Evolutionary conservation across 2,888 invertebrate genomes (phyloP).

Genomic region (Scaptomyza reducta): DNA sequence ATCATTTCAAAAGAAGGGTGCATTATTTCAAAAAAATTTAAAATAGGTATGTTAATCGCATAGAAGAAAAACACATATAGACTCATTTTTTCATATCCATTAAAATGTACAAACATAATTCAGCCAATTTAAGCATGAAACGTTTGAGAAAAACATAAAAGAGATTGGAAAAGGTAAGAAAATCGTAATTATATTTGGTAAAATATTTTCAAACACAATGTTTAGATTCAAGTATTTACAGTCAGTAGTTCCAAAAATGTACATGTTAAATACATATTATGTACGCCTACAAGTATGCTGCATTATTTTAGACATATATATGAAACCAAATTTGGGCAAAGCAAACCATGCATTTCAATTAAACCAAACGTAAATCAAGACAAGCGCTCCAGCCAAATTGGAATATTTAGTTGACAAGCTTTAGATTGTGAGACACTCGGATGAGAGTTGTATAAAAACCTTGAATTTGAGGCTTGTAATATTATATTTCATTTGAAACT

Average conservation of each 20-base stretch:
- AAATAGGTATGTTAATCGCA: neutral
- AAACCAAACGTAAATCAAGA: neutral
- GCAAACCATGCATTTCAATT: conserved; percentile 30
- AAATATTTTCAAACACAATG: conserved; percentile 29
- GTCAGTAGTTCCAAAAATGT: conserved; percentile 8
- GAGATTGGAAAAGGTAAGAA: conserved; percentile 59
- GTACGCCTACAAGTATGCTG: conserved; percentile 37
- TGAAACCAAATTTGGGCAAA: neutral
- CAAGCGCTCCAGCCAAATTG: neutral
- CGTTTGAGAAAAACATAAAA: conserved; percentile 56
- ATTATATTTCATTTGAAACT: neutral
- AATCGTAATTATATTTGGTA: conserved; percentile 12
- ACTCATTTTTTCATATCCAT: conserved; percentile 13
- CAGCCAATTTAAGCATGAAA: conserved; percentile 58
- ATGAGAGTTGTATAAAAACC: neutral
- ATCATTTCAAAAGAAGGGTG: neutral
- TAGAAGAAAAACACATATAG: conserved; percentile 7
- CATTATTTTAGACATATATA: neutral
- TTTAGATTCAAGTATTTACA: conserved; percentile 18
- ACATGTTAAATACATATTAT: conserved; percentile 1
- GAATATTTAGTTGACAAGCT: neutral
- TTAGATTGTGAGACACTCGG: neutral
- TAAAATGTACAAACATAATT: conserved; percentile 9
- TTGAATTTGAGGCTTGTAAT: neutral
- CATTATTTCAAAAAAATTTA: neutral